Evolutionary conservation across 2,113 vertebrate species (phyloP), one percentile per base, ranked within the genome.

Genomic region (Synodontis membranacea): DNA sequence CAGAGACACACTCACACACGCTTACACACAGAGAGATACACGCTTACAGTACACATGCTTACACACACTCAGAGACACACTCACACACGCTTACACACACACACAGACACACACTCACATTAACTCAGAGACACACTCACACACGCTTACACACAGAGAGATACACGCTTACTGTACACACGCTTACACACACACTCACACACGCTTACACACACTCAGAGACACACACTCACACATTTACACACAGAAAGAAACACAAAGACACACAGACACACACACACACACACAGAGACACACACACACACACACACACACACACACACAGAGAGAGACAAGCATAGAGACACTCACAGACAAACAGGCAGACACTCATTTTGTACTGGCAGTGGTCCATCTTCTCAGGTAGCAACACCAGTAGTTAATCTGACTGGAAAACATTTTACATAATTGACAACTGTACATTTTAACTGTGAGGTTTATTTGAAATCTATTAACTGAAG

Each of bases 201-300:
- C 58, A 60, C 23, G 28, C 1, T 0, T 7, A 25, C 21, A 25
- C 19, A 82, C 62, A 72, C 50, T 56, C 85, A 42, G 34, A 68
- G 12, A 17, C 64, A 37, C 1, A 66, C 60, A n/a, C 21, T 44
- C 21, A 74, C 21, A 44, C 21, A 44, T 10, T 5, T 1, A 74
- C 39, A 76, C 0, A 50, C 0, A 52, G 2, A 34, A 2, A 34
- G 2, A n/a, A 0, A 46, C 4, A 44, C 1, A 28, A 3, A 76
- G 7, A 58, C 0, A 7, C 4, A 68, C 14, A 37, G 12, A 66
- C 3, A 64, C 9, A n/a, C 28, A 14, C 25, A n/a, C 10, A 64
- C 17, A 70, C 15, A 39, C 15, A 70, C 6, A 37, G 8, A n/a
- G 14, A 28, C 8, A 28, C 58, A 8, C 9, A 64, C n/a, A 64